Conservation (phyloP, 2,797 vertebrate genomes). For the Channallabes apus region DNA sequence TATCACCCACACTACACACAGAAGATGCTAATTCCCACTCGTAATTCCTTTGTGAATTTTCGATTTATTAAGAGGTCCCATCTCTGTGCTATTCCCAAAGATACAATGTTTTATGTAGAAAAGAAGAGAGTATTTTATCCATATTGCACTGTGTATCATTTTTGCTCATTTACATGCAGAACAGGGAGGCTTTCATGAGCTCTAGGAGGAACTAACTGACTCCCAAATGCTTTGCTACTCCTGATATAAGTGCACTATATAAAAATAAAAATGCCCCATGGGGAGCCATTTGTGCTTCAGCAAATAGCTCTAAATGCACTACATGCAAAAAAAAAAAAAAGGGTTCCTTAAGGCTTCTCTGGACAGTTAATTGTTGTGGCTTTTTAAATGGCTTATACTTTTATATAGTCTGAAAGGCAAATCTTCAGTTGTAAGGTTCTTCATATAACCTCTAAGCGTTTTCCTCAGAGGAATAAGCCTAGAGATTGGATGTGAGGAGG, state of each 20-base stretch:
- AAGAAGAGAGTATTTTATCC: neutral
- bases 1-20: neutral
- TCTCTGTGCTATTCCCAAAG: neutral
- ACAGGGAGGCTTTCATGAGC: constrained; percentile 21
- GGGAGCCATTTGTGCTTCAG: constrained; percentile 17
- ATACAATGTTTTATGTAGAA: neutral
- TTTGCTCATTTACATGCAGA: constrained; percentile 13
- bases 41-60: neutral
- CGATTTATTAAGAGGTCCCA: neutral
- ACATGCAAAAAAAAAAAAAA: neutral
- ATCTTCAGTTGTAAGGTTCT: neutral
- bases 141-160: neutral
- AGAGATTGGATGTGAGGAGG: neutral
- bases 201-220: constrained; percentile 42
- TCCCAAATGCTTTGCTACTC: constrained; percentile 32
- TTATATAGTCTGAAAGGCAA: neutral
- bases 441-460: neutral
- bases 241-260: constrained; percentile 32
- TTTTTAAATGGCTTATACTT: constrained; percentile 10
- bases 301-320: constrained; percentile 23
- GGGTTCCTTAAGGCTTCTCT: neutral
- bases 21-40: neutral
- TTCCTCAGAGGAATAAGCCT: neutral
- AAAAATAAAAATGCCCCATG: constrained; percentile 26
- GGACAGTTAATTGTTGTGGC: constrained; percentile 4